Evolutionary conservation across 2,113 vertebrate species (phyloP).

Genomic region (Spheniscus mendiculus): DNA sequence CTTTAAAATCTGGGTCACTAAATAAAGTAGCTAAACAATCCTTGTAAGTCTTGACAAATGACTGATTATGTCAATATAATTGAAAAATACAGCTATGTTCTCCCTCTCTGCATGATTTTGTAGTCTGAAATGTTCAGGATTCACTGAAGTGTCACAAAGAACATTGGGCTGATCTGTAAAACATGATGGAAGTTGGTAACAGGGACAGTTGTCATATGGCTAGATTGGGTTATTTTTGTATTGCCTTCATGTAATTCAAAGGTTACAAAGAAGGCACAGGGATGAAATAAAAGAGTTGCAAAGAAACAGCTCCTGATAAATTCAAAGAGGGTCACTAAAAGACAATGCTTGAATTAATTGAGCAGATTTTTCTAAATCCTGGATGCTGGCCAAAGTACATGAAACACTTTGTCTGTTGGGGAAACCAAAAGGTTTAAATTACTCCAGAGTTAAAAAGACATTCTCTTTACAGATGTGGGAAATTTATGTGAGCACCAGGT

Average conservation of each 20-base stretch:
- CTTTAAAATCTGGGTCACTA: background rate
- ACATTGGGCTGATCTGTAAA: background rate
- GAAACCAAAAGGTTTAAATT: background rate
- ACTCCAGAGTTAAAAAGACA: background rate
- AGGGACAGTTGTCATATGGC: background rate
- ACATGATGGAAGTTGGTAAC: background rate
- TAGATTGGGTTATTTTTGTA: background rate
- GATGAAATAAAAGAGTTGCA: background rate
- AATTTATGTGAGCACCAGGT: background rate
- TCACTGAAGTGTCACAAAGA: background rate
- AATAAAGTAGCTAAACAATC: background rate
- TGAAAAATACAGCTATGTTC: background rate
- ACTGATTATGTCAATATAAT: background rate
- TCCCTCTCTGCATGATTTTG: background rate
- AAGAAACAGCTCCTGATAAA: background rate
- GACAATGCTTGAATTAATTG: background rate
- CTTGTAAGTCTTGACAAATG: background rate
- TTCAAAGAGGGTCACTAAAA: background rate
- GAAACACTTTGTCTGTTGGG: background rate
- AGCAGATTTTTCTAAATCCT: background rate
- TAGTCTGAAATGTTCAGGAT: background rate
- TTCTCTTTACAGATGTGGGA: background rate
- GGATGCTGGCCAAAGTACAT: background rate
- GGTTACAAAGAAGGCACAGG: background rate
- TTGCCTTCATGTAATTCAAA: background rate